Percentiles rank a stretch among this genome's conserved stretches.
phyloP scores from a whole-genome alignment of 2,113 vertebrate species.

The Myiozetetes cayanensis region DNA sequence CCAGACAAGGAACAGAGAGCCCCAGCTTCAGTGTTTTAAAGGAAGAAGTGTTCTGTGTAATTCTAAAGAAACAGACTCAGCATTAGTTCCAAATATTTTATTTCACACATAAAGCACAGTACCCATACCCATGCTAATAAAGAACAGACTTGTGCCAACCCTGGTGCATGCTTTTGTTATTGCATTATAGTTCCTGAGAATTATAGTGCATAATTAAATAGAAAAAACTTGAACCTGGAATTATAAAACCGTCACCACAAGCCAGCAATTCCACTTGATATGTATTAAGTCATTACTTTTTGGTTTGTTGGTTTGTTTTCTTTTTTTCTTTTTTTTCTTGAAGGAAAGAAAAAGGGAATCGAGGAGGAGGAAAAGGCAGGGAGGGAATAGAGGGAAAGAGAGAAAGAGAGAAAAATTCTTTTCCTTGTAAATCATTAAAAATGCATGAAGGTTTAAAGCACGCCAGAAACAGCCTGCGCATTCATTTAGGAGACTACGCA shows the following conservation, averaged over 20 bases:
- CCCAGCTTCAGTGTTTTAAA: constrained; percentile 29
- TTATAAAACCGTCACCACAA: constrained; percentile 80
- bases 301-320: not conserved
- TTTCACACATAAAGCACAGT: constrained; percentile 76
- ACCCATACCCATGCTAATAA: constrained; percentile 70
- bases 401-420: constrained; percentile 45
- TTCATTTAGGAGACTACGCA: constrained; percentile 54
- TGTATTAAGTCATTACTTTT: constrained; percentile 78
- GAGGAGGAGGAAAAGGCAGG: not conserved
- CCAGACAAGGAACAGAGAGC: constrained; percentile 41
- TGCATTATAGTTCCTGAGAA: constrained; percentile 78
- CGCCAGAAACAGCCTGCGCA: constrained; percentile 56
- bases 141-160: constrained; percentile 75
- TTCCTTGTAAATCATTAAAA: constrained; percentile 82
- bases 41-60: constrained; percentile 47
- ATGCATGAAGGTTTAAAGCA: constrained; percentile 76
- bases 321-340: not conserved
- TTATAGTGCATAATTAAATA: constrained; percentile 82
- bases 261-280: constrained; percentile 75
- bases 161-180: constrained; percentile 75
- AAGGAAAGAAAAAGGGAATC: not conserved
- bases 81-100: constrained; percentile 78
- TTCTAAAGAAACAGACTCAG: constrained; percentile 67
- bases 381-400: not conserved
- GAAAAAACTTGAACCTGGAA: constrained; percentile 77